These are phyloP conservation scores for Marronus borbonicus DNA, from an alignment of 2,888 invertebrate genomes.

Conservation along the genomic window DNA sequence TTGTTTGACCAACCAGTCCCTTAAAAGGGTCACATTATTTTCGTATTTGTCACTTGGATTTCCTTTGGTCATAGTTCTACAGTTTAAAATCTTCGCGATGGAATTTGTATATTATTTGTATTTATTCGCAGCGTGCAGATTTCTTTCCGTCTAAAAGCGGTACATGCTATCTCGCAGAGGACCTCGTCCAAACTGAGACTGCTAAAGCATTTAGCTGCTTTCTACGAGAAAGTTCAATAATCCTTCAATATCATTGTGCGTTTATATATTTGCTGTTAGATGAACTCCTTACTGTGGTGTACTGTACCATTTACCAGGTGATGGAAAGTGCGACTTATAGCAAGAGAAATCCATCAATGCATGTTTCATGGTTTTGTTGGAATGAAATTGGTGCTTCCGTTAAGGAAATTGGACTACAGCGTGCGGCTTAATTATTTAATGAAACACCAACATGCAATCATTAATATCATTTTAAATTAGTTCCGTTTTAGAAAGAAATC, in stretches of 20 bases:
- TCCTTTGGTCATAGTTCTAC: constrained; percentile 16
- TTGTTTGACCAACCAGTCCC: constrained; percentile 77
- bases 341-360: too few species aligned
- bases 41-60: constrained; percentile 62
- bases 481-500: too few species aligned
- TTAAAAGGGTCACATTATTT: constrained; percentile 71
- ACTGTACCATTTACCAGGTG: background rate
- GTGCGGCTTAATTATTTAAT: background rate
- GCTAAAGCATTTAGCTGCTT: constrained; percentile 2
- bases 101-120: background rate
- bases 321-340: too few species aligned
- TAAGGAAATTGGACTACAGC: background rate
- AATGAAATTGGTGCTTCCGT: too few species aligned
- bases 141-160: background rate
- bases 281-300: background rate
- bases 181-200: constrained; percentile 1
- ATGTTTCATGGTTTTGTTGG: too few species aligned
- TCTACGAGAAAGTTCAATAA: constrained; percentile 17
- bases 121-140: background rate
- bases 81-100: background rate
- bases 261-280: background rate
- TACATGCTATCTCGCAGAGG: constrained; percentile 19
- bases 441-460: too few species aligned
- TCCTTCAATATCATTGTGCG: background rate
- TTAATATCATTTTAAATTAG: too few species aligned